Conservation (phyloP, 2,113 vertebrate species). For the Percina caprodes region DNA sequence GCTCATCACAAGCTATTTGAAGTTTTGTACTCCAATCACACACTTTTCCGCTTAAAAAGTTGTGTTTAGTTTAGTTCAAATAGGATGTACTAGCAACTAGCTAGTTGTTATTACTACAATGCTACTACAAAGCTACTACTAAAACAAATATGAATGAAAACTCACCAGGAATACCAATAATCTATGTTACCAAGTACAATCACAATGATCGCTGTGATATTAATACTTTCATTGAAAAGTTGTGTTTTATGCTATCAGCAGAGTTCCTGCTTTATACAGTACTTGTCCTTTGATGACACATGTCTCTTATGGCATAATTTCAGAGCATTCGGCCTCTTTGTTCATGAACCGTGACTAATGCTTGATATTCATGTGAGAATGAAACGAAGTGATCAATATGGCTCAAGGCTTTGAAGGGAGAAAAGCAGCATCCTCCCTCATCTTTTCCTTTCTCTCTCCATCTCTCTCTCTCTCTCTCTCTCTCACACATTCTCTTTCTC, state of each 20-base stretch:
- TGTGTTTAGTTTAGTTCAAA: too few species aligned
- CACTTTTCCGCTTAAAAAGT: too few species aligned
- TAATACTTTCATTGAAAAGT: not conserved
- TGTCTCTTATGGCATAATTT: conserved; percentile 44
- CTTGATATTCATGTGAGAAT: conserved; percentile 62
- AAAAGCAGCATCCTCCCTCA: conserved; percentile 25
- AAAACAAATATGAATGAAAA: too few species aligned
- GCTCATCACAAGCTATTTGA: too few species aligned
- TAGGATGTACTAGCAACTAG: too few species aligned
- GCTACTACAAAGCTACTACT: too few species aligned
- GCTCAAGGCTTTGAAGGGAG: conserved; percentile 53
- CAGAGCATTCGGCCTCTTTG: conserved; percentile 40
- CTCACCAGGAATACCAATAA: too few species aligned
- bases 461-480: not conserved
- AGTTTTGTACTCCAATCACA: too few species aligned
- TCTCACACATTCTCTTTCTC: not conserved
- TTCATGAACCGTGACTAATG: conserved; percentile 62
- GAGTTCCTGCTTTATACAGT: not conserved
- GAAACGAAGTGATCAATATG: conserved; percentile 53
- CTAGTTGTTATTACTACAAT: too few species aligned
- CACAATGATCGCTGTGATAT: not conserved
- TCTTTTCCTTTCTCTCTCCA: not conserved
- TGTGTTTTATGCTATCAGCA: not conserved
- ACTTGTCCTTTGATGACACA: conserved; percentile 14
- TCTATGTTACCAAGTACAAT: not conserved